Evolutionary conservation across 1,140 invertebrate species (phyloP), one percentile per base, ranked within the genome.

Genomic region (Penaeus chinensis): DNA sequence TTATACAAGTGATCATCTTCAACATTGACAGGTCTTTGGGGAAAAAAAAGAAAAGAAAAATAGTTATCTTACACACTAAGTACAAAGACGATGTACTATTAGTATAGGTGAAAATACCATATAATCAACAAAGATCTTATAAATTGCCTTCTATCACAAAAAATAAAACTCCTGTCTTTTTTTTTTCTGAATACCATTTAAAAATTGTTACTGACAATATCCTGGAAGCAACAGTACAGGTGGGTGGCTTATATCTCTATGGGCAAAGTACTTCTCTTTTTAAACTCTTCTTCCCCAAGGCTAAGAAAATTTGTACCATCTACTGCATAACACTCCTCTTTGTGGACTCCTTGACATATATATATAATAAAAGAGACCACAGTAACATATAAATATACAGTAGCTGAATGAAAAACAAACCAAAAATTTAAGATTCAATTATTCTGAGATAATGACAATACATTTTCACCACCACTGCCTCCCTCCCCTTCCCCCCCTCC

Each of bases 381-480:
- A 47, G 20, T 61, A 61, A 84, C 54, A 54, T 54, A 54, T 54
- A 54, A 54, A 54, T 54, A 76, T 24, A 74, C 82, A 84, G 82
- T 74, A 54, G 47, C 32, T 24, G 37, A 61, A 22, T 76, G 18
- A 82, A 54, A 37, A 19, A 32, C 32, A 18, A 42, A 61, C 20
- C 76, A 54, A 76, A 83, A 65, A 42, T 54, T 37, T 61, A 60
- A 42, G 54, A 54, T 27, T 61, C 27, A 47, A 83, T 20, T 74
- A 83, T 24, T 47, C 20, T 42, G 37, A 18, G 32, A 61, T 37
- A 60, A 60, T 8, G 61, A 69, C 8, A 66, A 32, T 60, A 20
- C 22, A 79, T 79, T 32, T 80, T 86, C 60, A 86, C 84, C 85
- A 87, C 63, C 85, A 77, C 42, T 79, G 61, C 82, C 69, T 87